These are phyloP conservation scores for Zaprionus obscuricornis DNA, from an alignment of 2,888 invertebrate species.

Conservation along the genomic window DNA sequence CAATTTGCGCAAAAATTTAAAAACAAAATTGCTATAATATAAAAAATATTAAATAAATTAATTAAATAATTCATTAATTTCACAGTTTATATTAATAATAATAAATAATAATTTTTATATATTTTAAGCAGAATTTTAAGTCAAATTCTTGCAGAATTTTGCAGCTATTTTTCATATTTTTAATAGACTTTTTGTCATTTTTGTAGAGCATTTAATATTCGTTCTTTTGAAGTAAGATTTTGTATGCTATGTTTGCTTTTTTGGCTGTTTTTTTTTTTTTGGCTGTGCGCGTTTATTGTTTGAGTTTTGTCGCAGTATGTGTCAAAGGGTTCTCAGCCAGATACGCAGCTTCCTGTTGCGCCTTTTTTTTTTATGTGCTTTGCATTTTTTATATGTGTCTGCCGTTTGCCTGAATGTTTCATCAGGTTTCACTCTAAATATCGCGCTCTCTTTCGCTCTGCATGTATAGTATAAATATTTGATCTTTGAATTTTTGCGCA, in stretches of 20 bases:
- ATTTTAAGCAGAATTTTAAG: no score
- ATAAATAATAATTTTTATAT: no score
- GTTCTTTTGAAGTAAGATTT: no score
- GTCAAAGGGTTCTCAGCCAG: conserved; percentile 47
- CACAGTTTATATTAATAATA: no score
- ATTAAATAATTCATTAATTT: no score
- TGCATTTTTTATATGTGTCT: conserved; percentile 51
- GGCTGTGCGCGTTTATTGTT: conserved; percentile 16
- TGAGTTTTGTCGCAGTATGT: conserved; percentile 36
- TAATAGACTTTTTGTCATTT: no score
- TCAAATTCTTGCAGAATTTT: no score
- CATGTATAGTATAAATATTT: conserved; percentile 58
- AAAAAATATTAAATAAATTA: no score
- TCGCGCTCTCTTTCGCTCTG: conserved; percentile 30
- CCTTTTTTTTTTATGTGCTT: conserved; percentile 25
- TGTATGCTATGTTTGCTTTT: no score
- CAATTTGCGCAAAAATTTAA: no score
- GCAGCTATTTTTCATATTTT: no score
- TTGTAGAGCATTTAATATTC: conserved; percentile 17
- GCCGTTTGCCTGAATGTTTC: conserved; percentile 40
- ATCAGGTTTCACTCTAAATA: conserved; percentile 24
- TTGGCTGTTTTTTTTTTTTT: conserved; percentile 7
- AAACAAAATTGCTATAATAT: no score
- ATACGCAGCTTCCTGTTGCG: conserved; percentile 34
- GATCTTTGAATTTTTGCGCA: conserved; percentile 44